Evolutionary conservation across 1,140 invertebrate species (phyloP), one percentile per base, ranked within the genome.

Genomic region (Pantala flavescens): DNA sequence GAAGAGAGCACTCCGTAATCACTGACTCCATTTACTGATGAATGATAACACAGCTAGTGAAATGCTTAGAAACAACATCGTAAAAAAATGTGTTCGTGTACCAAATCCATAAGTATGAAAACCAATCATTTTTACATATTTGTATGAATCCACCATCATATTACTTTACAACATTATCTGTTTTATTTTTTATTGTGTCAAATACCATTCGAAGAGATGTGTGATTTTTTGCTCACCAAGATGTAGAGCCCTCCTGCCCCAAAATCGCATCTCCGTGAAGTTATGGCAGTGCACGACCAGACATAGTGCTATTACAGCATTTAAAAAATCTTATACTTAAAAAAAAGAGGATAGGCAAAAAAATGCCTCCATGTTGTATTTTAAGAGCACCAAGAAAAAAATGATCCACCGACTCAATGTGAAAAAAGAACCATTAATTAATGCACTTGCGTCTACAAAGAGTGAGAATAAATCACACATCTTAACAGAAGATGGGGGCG

Each of bases 391-490:
- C 49, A 63, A 63, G 49, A 14, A 63, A 36, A n/a, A 63, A 63
- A 63, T 63, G 49, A 63, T 63, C 49, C 49, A 63, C 14, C 49
- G 49, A 63, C 49, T 63, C 49, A 63, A 36, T 36, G 28, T 63
- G 49, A 63, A 63, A 36, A 36, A 63, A 63, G 49, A 63, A 63
- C 49, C 49, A 63, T 63, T 63, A 63, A 63, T 7, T 21, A 36
- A 63, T 63, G 49, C 49, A 63, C 49, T 63, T 63, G 49, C 49
- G n/a, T 63, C 49, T 63, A 63, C 49, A 63, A 63, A 63, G 49
- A 63, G 49, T 63, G 49, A 63, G 49, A 63, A 63, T 63, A 63
- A 63, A 63, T 63, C 49, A 63, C 49, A 63, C 49, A 63, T 63
- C 49, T 63, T 63, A 63, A 63, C 49, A 63, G 28, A 36, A 63